These are phyloP conservation scores for Neoascia interrupta DNA, from an alignment of 2,888 invertebrate species.

Conservation along the genomic window DNA sequence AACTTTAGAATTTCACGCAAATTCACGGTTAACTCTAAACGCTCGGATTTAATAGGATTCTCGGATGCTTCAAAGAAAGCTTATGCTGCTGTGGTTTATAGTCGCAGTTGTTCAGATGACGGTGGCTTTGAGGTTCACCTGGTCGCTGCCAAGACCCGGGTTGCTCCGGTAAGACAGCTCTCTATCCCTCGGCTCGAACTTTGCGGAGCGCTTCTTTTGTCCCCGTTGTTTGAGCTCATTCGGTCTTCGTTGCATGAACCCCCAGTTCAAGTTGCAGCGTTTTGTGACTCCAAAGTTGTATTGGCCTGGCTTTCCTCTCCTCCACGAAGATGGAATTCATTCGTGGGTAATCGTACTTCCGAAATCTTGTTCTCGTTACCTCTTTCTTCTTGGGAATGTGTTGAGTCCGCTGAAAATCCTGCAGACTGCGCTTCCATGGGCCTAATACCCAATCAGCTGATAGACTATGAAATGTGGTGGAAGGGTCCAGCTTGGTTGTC, in stretches of 20 bases:
- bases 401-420: not conserved
- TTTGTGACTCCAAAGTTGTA: conserved; percentile 15
- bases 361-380: conserved; percentile 15
- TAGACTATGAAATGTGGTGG: conserved; percentile 23
- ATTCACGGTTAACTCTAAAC: conserved; percentile 13
- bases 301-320: conserved; percentile 3
- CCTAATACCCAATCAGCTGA: conserved; percentile 2
- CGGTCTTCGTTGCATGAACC: conserved; percentile 8
- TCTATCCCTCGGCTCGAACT: conserved; percentile 12
- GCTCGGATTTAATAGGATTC: conserved; percentile 20
- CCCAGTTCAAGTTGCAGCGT: not conserved
- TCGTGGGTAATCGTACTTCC: conserved; percentile 14
- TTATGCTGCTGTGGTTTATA: conserved; percentile 5
- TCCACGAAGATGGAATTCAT: conserved; percentile 6
- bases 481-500: conserved; percentile 13
- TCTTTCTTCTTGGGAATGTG: conserved; percentile 1
- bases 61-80: conserved; percentile 12
- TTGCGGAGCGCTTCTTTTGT: conserved; percentile 3
- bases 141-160: not conserved
- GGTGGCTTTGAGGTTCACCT: not conserved
- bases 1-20: conserved; percentile 1
- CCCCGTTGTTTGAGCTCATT: not conserved
- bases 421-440: conserved; percentile 18
- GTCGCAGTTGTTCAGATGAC: not conserved
- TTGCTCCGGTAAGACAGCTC: not conserved